Evolutionary conservation across 1,140 invertebrate species (phyloP).

Genomic region (Sitophilus oryzae): DNA sequence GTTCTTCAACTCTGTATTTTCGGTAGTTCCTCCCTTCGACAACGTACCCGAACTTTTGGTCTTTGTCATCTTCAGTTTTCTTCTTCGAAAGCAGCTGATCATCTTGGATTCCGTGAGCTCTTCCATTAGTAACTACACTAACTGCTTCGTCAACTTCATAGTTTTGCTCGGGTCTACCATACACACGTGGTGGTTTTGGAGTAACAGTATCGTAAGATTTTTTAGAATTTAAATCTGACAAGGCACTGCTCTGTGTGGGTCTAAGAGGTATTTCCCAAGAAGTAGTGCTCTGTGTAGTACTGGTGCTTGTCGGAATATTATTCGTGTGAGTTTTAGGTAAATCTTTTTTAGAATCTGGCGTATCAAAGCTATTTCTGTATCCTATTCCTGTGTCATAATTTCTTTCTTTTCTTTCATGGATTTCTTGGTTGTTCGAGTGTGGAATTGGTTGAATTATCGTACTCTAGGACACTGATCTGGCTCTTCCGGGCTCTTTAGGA

Average conservation of each 20-base stretch:
- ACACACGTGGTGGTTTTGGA: constrained; percentile 40
- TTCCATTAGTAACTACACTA: constrained; percentile 70
- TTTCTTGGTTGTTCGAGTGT: constrained; percentile 26
- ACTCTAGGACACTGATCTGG: constrained; percentile 49
- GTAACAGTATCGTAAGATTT: constrained; percentile 23
- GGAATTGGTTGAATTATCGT: constrained; percentile 47
- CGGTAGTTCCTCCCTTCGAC: constrained; percentile 75
- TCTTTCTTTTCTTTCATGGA: constrained; percentile 35
- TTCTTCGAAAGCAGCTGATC: constrained; percentile 24
- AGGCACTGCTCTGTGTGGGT: constrained; percentile 6
- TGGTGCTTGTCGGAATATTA: background rate
- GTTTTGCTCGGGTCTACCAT: constrained; percentile 59
- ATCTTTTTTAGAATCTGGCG: constrained; percentile 24
- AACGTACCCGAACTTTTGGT: constrained; percentile 73
- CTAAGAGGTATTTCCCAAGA: background rate
- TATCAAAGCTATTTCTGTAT: constrained; percentile 23
- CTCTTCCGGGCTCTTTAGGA: constrained; percentile 41
- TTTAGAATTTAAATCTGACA: constrained; percentile 37
- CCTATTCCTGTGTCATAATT: constrained; percentile 28
- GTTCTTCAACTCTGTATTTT: constrained; percentile 80
- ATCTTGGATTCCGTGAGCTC: constrained; percentile 61
- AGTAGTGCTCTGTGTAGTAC: constrained; percentile 7
- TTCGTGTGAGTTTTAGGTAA: constrained; percentile 12
- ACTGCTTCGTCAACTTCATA: constrained; percentile 76
- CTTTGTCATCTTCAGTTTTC: constrained; percentile 44